Evolutionary conservation across 2,888 invertebrate genomes (phyloP), one percentile per base, ranked within the genome.

Genomic region (Drosophila anomalata): DNA sequence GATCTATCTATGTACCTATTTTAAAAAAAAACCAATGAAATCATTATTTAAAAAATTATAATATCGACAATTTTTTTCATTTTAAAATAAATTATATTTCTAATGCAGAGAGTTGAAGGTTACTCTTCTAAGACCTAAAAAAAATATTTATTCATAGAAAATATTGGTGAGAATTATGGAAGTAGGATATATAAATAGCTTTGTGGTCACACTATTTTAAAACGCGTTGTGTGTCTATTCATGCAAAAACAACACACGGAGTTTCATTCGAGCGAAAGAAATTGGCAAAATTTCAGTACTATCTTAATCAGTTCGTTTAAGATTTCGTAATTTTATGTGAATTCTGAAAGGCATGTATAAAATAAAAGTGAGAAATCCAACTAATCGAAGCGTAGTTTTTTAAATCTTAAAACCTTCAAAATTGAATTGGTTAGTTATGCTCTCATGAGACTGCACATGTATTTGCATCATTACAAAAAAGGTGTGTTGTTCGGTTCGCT

Each of bases 161-260:
- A 22, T 22, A 22, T 22, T 22, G 2, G 3, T 3, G 1, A 22
- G 22, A 22, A 24, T 8, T 29, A 36, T 3, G 36, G 5, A 33
- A 12, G 12, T 33, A 33, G 12, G 33, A 33, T n/a, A 36, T 36
- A n/a, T 36, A 36, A 12, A 6, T 36, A n/a, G 6, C n/a, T n/a
- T 6, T n/a, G 6, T 4, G 41, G 41, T 41, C 41, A 41, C 42
- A 55, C 31, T 29, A 55, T 20, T 44, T 42, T 17, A 46, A n/a
- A 26, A 26, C 42, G 54, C 42, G 26, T 54, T 20, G 55, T 55
- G 46, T 55, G 55, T 20, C 33, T 55, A 24, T 31, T 44, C 29
- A 17, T 44, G 22, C 44, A 31, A 31, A 31, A 44, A 55, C 44
- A 44, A 55, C 22, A 44, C 44, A 24, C 31, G 31, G 20, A 44